Evolutionary conservation across 2,888 invertebrate species (phyloP), one percentile per base, ranked within the genome.

Genomic region (Agrotis segetum): DNA sequence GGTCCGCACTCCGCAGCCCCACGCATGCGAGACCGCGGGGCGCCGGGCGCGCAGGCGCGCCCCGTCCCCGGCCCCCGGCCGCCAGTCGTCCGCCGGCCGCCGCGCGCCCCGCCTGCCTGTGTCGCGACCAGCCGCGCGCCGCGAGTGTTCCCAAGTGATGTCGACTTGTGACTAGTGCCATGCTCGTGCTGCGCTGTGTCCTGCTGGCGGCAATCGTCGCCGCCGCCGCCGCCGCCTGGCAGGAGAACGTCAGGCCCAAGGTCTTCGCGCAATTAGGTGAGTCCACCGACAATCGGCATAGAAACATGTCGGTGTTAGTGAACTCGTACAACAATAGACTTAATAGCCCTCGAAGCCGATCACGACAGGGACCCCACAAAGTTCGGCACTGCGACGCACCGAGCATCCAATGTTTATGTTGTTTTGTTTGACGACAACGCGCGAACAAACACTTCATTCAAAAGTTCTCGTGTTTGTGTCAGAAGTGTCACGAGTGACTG

Each of bases 221-320:
- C 96, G 89, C 91, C 89, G 94, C 95, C 95, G 96, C 91, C 96
- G 97, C 91, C 79, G 98, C 98, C 90, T 98, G 98, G 98, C 98
- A 98, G 97, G 98, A 98, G 96, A 98, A 98, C 96, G 97, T 98
- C 95, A 97, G 98, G 96, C 98, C 98, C 91, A 98, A 98, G 97
- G 98, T 98, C 97, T 98, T 98, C 97, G 98, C 98, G 94, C 98
- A 98, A 97, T 97, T 98, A 97, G 98, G 98, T 98, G 95, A 98
- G 98, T 97, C 83, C 85, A 84, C 78, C 80, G 81, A 81, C 83
- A 84, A 87, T 84, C 87, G 87, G 85, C 89, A 88, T 86, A 88
- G 87, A 88, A 88, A 88, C 88, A 89, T 90, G 89, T 86, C 87
- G 87, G 86, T 90, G 91, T 87, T 90, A 89, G 84, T 91, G 91